Percentiles rank a stretch among this genome's conserved stretches.
These are phyloP conservation scores for Ancistrus triradiatus DNA, from an alignment of 2,113 vertebrate genomes.

Conservation along the genomic window DNA sequence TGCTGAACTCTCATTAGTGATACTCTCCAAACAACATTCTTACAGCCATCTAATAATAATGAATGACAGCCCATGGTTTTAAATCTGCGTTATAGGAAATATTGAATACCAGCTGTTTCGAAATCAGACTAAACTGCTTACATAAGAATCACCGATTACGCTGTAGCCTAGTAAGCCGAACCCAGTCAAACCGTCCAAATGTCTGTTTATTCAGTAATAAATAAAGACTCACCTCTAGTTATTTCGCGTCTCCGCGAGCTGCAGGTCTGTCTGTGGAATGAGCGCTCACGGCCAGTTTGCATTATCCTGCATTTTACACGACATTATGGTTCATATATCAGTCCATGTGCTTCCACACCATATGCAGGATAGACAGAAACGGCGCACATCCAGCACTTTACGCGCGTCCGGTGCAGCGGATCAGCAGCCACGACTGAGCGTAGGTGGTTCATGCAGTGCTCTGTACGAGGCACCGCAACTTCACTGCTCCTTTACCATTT, in stretches of 20 bases:
- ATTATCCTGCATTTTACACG: constrained; percentile 29
- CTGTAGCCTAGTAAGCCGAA: not conserved
- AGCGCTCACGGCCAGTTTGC: constrained; percentile 15
- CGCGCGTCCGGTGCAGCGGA: not conserved
- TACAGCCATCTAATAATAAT: too few species aligned
- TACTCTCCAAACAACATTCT: too few species aligned
- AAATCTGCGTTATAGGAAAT: too few species aligned
- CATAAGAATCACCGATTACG: not conserved
- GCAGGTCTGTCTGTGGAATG: constrained; percentile 14
- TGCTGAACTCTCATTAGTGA: constrained; percentile 47
- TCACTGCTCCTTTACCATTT: too few species aligned
- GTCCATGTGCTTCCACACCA: not conserved
- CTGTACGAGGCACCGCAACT: too few species aligned
- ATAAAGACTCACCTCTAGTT: constrained; percentile 12
- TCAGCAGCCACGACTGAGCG: constrained; percentile 6
- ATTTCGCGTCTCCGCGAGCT: constrained; percentile 10
- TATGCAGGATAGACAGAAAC: not conserved
- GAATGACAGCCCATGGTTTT: too few species aligned
- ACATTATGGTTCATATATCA: not conserved
- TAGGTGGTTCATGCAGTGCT: constrained; percentile 8
- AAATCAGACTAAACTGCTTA: too few species aligned
- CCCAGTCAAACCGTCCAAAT: too few species aligned
- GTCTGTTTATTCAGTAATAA: not conserved
- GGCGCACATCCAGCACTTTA: not conserved
- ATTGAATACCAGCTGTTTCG: too few species aligned